Conservation (phyloP, 2,113 vertebrate genomes). For the Ornithorhynchus anatinus region DNA sequence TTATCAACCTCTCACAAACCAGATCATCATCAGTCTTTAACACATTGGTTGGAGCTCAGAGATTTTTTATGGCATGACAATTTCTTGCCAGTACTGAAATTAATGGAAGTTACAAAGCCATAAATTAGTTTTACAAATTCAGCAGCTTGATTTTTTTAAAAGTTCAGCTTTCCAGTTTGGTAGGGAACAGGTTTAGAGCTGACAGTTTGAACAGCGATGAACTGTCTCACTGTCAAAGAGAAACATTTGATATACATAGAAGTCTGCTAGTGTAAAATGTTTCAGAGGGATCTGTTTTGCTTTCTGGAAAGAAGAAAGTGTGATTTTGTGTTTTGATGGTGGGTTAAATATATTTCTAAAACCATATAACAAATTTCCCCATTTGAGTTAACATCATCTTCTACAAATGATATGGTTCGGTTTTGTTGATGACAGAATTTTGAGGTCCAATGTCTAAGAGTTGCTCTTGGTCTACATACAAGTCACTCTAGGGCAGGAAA, state of each 20-base stretch:
- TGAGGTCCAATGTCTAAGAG: neutral
- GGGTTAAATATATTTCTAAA: too few species aligned
- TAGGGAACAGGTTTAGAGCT: neutral
- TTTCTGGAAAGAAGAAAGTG: neutral
- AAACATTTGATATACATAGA: rapidly evolving
- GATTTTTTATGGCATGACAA: neutral
- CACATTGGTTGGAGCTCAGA: neutral
- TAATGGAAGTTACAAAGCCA: neutral
- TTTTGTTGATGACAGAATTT: neutral
- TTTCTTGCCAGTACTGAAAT: neutral
- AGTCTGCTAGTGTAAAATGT: neutral
- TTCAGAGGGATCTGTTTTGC: neutral
- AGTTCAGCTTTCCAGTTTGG: neutral
- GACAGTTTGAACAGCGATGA: neutral
- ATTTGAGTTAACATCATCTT: neutral
- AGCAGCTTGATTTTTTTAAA: neutral
- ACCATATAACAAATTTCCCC: too few species aligned
- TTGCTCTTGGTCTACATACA: neutral
- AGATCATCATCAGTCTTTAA: neutral
- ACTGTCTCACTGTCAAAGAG: neutral
- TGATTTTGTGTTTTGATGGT: neutral
- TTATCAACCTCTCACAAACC: neutral
- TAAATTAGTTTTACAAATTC: conserved; percentile 13
- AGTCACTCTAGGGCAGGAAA: too few species aligned
- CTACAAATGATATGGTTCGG: neutral